These are phyloP conservation scores for Mesembrinibis cayennensis DNA, from an alignment of 2,113 vertebrate genomes.

Conservation along the genomic window DNA sequence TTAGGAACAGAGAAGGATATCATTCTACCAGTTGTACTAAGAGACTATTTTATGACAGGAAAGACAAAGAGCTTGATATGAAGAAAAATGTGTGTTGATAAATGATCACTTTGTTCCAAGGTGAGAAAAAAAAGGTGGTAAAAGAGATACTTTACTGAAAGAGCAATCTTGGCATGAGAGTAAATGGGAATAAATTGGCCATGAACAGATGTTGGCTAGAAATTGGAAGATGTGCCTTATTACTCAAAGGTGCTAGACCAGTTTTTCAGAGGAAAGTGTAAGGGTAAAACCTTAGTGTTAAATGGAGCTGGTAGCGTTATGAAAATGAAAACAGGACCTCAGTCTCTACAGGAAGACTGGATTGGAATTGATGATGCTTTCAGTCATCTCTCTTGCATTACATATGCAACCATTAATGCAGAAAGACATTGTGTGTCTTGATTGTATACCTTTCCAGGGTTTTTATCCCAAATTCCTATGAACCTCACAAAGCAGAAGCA, in stretches of 20 bases:
- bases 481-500: not conserved
- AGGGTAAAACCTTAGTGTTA: not conserved
- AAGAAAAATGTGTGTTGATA: not conserved
- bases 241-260: not conserved
- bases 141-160: constrained; percentile 1
- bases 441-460: not conserved
- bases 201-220: constrained; percentile 26
- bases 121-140: constrained; percentile 7
- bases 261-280: not conserved
- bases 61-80: not conserved
- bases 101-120: not conserved
- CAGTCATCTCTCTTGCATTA: not conserved
- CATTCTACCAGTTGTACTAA: not conserved
- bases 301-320: not conserved
- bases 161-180: not conserved
- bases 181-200: constrained; percentile 28
- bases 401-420: not conserved
- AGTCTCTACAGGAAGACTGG: not conserved
- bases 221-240: not conserved
- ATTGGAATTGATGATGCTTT: not conserved
- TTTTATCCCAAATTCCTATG: not conserved
- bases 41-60: not conserved
- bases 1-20: not conserved
- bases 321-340: not conserved
- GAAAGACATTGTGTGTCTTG: not conserved